Conservation (phyloP, 2,113 vertebrate genomes). For the Anseranas semipalmata region DNA sequence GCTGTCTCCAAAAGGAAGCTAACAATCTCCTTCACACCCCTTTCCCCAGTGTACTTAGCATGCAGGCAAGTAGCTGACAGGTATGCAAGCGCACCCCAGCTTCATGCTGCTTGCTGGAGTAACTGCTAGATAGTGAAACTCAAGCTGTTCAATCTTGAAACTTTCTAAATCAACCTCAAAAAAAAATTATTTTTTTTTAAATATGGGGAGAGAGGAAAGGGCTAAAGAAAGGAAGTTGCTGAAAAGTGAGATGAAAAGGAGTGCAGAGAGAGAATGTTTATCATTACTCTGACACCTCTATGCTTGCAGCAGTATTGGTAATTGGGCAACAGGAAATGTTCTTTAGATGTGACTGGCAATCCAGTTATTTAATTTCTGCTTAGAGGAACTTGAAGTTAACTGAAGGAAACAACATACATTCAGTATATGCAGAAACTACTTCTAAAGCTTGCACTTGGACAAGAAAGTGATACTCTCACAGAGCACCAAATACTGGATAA, state of each 20-base stretch:
- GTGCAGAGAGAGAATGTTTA: not conserved
- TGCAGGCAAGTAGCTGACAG: not conserved
- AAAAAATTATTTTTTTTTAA: too few species aligned
- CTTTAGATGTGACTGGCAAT: not conserved
- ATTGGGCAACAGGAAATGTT: not conserved
- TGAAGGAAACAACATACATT: not conserved
- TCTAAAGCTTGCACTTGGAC: not conserved
- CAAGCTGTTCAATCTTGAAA: not conserved
- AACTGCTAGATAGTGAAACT: not conserved
- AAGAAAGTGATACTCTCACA: not conserved
- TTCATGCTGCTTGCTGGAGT: not conserved
- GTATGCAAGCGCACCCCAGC: not conserved
- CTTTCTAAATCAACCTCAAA: not conserved
- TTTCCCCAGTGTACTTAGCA: not conserved
- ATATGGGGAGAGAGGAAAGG: not conserved
- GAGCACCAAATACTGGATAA: not conserved
- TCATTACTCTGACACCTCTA: not conserved
- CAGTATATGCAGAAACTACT: not conserved
- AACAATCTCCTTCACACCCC: not conserved
- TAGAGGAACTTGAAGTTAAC: not conserved
- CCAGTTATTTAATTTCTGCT: not conserved
- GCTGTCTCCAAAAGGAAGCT: not conserved
- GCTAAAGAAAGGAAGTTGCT: not conserved
- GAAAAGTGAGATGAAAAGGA: not conserved
- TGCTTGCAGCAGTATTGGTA: not conserved